Conservation (phyloP, 2,113 vertebrate genomes). For the Poeciliopsis retropinna region DNA sequence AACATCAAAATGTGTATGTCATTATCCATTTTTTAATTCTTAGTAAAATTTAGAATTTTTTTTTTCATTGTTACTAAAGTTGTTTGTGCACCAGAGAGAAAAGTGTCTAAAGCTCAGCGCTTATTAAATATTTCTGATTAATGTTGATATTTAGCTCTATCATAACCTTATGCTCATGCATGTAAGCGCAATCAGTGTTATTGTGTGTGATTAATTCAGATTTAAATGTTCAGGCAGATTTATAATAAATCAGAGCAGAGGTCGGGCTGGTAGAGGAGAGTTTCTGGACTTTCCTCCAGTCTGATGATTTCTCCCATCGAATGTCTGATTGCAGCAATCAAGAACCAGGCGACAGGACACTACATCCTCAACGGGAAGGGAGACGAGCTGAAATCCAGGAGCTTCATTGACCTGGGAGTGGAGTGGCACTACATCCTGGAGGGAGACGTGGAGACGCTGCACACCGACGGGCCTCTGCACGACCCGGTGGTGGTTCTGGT, state of each 20-base stretch:
- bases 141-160: no score
- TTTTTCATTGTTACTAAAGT: background rate
- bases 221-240: no score
- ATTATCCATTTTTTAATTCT: background rate
- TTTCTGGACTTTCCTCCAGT: background rate
- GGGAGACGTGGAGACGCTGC: conserved; percentile 88
- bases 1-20: background rate
- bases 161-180: no score
- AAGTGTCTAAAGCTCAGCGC: background rate
- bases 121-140: background rate
- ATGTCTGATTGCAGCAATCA: conserved; percentile 87
- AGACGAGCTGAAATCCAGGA: conserved; percentile 87
- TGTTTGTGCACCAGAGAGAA: background rate
- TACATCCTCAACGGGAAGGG: conserved; percentile 96
- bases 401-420: conserved; percentile 94
- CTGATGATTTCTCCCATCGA: conserved; percentile 30
- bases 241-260: background rate
- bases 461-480: conserved; percentile 91
- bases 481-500: conserved; percentile 94
- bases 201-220: no score
- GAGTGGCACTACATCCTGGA: conserved; percentile 95
- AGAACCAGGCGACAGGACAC: conserved; percentile 97
- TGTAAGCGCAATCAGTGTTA: no score
- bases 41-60: background rate
- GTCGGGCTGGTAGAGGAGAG: background rate